Evolutionary conservation across 2,113 vertebrate genomes (phyloP), one percentile per base, ranked within the genome.

Genomic region (Brachyistius frenatus): DNA sequence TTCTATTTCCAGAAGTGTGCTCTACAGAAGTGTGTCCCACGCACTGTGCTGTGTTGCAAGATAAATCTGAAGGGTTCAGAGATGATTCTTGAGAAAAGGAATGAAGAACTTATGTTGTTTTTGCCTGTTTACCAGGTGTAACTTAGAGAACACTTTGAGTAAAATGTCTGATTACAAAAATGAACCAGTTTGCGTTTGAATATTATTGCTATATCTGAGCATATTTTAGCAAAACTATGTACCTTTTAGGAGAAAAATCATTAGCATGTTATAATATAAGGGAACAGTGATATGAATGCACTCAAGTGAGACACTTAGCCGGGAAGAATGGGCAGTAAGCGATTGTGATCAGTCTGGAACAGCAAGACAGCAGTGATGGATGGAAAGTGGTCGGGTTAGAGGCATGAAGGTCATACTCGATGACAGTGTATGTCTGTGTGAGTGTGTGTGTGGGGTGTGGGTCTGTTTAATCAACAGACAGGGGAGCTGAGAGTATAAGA

Each of bases 321-420:
- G 3, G 78, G 41, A 66, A 63, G 84, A 89, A 81, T 57, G 65
- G 82, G 50, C 87, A 86, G 85, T 80, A 90, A 92, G 90, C 72
- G 88, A 92, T 89, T 91, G 86, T 86, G 90, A 90, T 92, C 86
- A 87, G 85, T 89, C 88, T 89, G 90, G 83, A 85, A 58, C 73
- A 66, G 86, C 36, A 76, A 78, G 87, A 81, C 81, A 73, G 87
- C 55, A 11, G 49, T 91, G 91, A 93, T 91, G 86, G 90, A 93
- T 92, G 86, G 90, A 87, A 85, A 88, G 81, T 74, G 86, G 88
- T 71, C 75, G 62, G 70, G 86, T 83, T 23, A 44, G 82, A 90
- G 91, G 86, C 89, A 91, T 91, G 92, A 92, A 93, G 90, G 91
- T 93, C 89, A 93, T 76, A 83, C 78, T 84, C 58, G 73, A 83